Percentiles rank a stretch among this genome's conserved stretches.
These are phyloP conservation scores for Rhagoletis pomonella DNA, from an alignment of 1,140 invertebrate species.

Conservation along the genomic window DNA sequence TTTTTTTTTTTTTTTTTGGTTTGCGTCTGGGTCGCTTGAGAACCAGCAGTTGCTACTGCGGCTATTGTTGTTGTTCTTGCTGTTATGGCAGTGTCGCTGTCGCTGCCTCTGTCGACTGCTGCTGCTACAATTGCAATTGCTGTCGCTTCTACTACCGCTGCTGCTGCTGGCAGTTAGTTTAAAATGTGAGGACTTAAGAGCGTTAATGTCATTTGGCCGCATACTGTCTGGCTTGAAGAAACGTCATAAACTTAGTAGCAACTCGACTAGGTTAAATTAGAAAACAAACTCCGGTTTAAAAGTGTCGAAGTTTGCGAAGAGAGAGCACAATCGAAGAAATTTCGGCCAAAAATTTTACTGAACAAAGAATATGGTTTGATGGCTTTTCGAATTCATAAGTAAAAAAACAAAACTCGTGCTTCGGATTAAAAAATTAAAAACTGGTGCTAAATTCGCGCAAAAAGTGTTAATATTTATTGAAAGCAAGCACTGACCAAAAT, in stretches of 20 bases:
- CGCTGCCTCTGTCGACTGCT: neutral
- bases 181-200: constrained; percentile 11
- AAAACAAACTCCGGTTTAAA: neutral
- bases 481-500: neutral
- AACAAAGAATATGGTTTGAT: neutral
- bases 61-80: neutral
- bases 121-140: too few relatives aligned
- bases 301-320: constrained; percentile 5
- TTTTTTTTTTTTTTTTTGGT: neutral
- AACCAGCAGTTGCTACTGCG: neutral
- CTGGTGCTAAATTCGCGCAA: neutral
- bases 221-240: constrained; percentile 42
- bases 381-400: neutral
- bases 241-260: neutral
- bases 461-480: neutral
- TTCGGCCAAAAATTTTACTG: neutral
- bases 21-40: neutral
- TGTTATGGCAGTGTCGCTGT: neutral
- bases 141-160: neutral
- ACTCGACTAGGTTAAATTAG: constrained; percentile 27
- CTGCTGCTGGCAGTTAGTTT: constrained; percentile 29
- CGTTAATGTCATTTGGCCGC: constrained; percentile 31
- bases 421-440: neutral
- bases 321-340: neutral
- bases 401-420: neutral